These are phyloP conservation scores for Augochlora pura DNA, from an alignment of 1,140 invertebrate genomes.

Conservation along the genomic window DNA sequence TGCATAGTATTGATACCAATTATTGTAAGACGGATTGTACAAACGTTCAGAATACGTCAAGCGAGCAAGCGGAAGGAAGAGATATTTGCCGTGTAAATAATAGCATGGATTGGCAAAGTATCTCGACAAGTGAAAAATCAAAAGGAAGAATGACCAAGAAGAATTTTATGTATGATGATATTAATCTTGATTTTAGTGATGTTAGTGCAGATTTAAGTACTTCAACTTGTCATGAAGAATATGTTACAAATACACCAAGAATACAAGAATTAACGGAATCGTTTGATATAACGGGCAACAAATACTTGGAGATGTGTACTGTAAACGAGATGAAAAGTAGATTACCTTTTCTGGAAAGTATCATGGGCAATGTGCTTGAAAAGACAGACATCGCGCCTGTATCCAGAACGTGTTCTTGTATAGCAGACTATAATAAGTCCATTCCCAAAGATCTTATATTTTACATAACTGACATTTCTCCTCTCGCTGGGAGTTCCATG, in stretches of 20 bases:
- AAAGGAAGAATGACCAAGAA: slow-evolving; percentile 32
- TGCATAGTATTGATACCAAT: slow-evolving; percentile 28
- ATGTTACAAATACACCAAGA: slow-evolving; percentile 6
- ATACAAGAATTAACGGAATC: not conserved
- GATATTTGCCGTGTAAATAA: slow-evolving; percentile 18
- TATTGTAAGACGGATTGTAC: slow-evolving; percentile 31
- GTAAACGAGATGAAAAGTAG: not conserved
- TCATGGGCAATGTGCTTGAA: not conserved
- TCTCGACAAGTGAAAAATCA: slow-evolving; percentile 47
- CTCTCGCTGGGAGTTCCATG: slow-evolving; percentile 26
- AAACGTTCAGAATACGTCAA: slow-evolving; percentile 7
- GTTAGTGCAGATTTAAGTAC: slow-evolving; percentile 7
- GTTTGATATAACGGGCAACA: not conserved
- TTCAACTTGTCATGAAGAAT: not conserved
- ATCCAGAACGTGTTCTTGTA: slow-evolving; percentile 14
- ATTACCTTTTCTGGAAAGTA: slow-evolving; percentile 1
- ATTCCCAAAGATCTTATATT: slow-evolving; percentile 62
- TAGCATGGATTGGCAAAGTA: slow-evolving; percentile 11
- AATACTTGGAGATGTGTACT: slow-evolving; percentile 7
- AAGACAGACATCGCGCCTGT: not conserved
- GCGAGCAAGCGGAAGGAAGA: slow-evolving; percentile 1
- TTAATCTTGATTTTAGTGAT: slow-evolving; percentile 14
- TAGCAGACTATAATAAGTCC: slow-evolving; percentile 34
- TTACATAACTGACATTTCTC: slow-evolving; percentile 60
- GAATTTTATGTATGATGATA: slow-evolving; percentile 27